Conservation (phyloP, 2,888 invertebrate species). For the Balanococcus diminutus region DNA sequence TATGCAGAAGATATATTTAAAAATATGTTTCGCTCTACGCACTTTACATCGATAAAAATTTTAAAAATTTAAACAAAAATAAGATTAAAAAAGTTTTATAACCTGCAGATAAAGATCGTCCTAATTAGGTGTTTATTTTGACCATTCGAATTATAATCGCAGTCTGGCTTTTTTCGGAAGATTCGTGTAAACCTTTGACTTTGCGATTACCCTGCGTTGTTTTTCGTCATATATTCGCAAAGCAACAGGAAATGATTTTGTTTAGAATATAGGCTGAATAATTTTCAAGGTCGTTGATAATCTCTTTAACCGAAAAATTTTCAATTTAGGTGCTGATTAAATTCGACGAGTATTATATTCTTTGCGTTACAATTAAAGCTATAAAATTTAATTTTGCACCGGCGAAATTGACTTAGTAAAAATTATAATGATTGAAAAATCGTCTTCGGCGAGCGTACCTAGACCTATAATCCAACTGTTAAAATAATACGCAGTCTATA, state of each 20-base stretch:
- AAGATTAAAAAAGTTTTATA: background rate
- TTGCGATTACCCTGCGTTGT: background rate
- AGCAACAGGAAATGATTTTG: background rate
- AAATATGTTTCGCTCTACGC: too few relatives aligned
- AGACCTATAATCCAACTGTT: background rate
- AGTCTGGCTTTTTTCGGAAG: background rate
- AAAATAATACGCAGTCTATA: background rate
- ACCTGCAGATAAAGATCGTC: background rate
- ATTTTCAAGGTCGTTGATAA: background rate
- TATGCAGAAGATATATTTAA: too few relatives aligned
- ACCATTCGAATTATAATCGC: background rate
- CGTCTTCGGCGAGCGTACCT: background rate
- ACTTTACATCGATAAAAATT: too few relatives aligned
- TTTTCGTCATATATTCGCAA: background rate
- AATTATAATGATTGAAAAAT: background rate
- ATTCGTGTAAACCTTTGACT: background rate
- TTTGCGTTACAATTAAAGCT: background rate
- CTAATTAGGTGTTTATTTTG: background rate
- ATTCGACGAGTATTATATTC: background rate
- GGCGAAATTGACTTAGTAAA: background rate
- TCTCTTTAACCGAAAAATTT: background rate
- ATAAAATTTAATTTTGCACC: background rate
- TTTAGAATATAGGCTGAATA: background rate
- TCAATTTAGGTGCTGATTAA: background rate
- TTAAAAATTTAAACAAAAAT: too few relatives aligned